Conservation (phyloP, 2,797 vertebrate species). For the Hippopotamyrus pictus region DNA sequence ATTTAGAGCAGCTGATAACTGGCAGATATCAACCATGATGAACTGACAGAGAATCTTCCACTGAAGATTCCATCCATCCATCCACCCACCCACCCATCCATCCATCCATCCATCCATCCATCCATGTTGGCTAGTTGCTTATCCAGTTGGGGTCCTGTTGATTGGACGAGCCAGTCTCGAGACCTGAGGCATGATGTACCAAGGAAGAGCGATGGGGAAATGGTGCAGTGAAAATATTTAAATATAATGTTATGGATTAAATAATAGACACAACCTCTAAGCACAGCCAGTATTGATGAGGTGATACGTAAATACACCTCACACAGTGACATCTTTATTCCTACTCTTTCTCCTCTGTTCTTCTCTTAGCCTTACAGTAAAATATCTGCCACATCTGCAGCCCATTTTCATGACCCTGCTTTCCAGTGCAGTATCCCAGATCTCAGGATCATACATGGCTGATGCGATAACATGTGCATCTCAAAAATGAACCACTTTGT, state of each 20-base stretch:
- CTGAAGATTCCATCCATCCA: background rate
- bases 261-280: background rate
- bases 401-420: background rate
- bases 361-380: background rate
- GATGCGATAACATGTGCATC: background rate
- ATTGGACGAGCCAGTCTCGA: background rate
- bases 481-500: slow-evolving; percentile 18
- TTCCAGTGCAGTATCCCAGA: background rate
- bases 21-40: background rate
- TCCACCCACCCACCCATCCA: background rate
- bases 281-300: background rate
- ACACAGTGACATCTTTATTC: background rate
- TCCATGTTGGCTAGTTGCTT: background rate
- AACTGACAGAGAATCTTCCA: background rate
- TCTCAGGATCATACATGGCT: background rate
- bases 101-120: background rate
- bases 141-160: background rate
- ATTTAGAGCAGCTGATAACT: background rate
- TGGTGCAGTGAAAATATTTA: background rate
- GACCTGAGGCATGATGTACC: background rate
- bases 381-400: background rate
- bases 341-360: background rate
- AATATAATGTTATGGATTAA: background rate
- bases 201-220: background rate
- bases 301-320: background rate